Evolutionary conservation across 1,140 invertebrate genomes (phyloP).

Genomic region (Caenorhabditis brenneri): DNA sequence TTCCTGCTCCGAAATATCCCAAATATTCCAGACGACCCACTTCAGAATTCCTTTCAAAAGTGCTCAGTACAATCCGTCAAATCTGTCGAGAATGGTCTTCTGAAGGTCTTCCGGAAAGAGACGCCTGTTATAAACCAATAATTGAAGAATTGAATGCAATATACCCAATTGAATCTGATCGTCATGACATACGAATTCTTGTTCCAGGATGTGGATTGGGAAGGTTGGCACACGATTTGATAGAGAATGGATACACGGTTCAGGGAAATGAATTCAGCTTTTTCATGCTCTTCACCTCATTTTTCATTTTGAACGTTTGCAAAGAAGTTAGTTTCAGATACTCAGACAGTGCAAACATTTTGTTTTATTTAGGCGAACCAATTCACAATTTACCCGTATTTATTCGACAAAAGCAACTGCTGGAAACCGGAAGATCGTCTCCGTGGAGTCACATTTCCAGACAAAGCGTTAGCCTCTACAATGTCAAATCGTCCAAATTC

Average conservation of each 20-base stretch:
- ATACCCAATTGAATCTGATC: neutral
- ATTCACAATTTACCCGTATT: conserved; percentile 44
- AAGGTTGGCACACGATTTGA: conserved; percentile 35
- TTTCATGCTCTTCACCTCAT: conserved; percentile 46
- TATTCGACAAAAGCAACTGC: conserved; percentile 50
- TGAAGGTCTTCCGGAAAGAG: conserved; percentile 26
- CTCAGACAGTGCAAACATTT: neutral
- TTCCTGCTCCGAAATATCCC: neutral
- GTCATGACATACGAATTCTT: conserved; percentile 7
- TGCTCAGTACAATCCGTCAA: conserved; percentile 45
- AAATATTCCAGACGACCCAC: conserved; percentile 25
- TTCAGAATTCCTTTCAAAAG: conserved; percentile 43
- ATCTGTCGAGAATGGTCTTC: conserved; percentile 45
- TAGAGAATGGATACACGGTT: conserved; percentile 40
- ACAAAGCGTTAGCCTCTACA: neutral
- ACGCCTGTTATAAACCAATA: conserved; percentile 4
- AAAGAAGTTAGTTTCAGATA: conserved; percentile 5
- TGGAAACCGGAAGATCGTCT: conserved; percentile 43
- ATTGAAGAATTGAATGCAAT: neutral
- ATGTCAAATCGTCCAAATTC: neutral
- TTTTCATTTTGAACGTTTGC: conserved; percentile 35
- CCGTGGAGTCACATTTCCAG: conserved; percentile 29
- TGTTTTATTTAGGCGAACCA: conserved; percentile 26
- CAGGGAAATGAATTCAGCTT: conserved; percentile 45
- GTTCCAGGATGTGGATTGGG: conserved; percentile 47